These are phyloP conservation scores for Garra rufa DNA, from an alignment of 2,113 vertebrate species.

Conservation along the genomic window DNA sequence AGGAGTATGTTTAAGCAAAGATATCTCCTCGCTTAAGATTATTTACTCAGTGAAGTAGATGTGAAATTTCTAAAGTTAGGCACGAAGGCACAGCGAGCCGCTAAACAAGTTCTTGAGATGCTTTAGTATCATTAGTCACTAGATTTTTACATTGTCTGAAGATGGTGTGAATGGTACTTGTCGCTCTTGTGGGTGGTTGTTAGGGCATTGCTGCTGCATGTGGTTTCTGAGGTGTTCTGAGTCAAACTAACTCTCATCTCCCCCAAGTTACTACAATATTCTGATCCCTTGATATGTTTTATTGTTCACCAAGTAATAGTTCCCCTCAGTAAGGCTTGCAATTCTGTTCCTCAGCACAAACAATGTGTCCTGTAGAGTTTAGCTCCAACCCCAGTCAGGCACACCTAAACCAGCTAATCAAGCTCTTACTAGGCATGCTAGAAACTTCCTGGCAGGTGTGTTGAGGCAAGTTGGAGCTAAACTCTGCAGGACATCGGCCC, in stretches of 20 bases:
- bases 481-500: no score
- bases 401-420: no score
- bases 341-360: neutral
- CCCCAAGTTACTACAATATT: constrained; percentile 7
- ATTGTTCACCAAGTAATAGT: neutral
- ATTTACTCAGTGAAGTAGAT: neutral
- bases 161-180: neutral
- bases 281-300: neutral
- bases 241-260: neutral
- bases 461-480: no score
- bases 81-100: no score
- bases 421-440: no score
- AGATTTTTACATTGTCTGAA: neutral
- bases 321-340: neutral
- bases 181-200: neutral
- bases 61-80: neutral
- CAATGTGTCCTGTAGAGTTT: no score
- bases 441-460: no score
- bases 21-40: neutral
- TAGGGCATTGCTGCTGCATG: neutral
- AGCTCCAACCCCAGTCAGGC: no score
- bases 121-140: neutral
- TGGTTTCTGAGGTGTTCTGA: neutral
- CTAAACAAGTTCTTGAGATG: neutral
- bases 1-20: constrained; percentile 2